These are phyloP conservation scores for Tursiops truncatus DNA, from an alignment of 2,113 vertebrate genomes.

Conservation along the genomic window DNA sequence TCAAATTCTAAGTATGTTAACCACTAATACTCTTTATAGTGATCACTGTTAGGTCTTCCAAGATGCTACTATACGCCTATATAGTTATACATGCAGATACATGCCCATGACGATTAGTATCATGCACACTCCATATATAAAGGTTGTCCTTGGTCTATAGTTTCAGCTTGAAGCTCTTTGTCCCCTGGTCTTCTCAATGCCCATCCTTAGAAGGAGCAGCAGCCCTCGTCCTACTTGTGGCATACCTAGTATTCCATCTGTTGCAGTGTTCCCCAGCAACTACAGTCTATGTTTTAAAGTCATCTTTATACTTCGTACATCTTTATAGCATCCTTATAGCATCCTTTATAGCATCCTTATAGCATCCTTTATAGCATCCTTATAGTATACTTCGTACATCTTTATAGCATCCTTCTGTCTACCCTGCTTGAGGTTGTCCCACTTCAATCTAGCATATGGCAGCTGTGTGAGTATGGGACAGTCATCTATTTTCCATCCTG, in stretches of 20 bases:
- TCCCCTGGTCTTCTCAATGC: not conserved
- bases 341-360: too few relatives aligned
- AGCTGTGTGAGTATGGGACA: not conserved
- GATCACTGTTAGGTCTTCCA: not conserved
- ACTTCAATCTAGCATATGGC: not conserved
- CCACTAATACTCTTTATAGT: not conserved
- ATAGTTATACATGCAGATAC: not conserved
- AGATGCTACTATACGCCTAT: not conserved
- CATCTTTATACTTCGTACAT: not conserved
- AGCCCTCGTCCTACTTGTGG: not conserved
- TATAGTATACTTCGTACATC: not conserved
- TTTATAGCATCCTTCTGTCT: slow-evolving; percentile 10
- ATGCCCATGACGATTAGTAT: not conserved
- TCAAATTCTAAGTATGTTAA: not conserved
- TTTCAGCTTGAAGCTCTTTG: slow-evolving; percentile 6
- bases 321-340: not conserved
- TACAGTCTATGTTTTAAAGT: slow-evolving; percentile 23
- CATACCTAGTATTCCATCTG: not conserved
- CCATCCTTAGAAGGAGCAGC: not conserved
- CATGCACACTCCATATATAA: not conserved
- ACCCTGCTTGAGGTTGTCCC: not conserved
- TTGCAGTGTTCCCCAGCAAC: not conserved
- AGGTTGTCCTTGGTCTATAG: not conserved
- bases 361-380: too few relatives aligned
- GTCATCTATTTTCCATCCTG: not conserved